These are phyloP conservation scores for Phyllopteryx taeniolatus DNA, from an alignment of 2,113 vertebrate species.

Conservation along the genomic window DNA sequence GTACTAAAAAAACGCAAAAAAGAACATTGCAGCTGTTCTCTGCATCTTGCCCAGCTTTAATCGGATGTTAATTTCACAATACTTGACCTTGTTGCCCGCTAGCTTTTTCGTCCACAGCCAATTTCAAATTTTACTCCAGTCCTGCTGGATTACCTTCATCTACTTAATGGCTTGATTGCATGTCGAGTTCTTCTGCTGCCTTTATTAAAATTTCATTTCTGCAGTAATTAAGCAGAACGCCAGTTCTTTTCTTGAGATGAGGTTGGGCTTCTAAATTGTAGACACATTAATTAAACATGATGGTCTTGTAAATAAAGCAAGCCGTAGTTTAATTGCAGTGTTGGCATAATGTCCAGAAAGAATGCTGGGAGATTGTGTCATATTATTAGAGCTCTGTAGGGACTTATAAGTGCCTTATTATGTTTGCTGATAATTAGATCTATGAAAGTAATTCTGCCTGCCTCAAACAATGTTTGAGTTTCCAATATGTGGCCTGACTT, in stretches of 20 bases:
- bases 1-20: neutral
- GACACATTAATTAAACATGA: conserved; percentile 64
- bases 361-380: conserved; percentile 41
- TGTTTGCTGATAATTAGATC: conserved; percentile 53
- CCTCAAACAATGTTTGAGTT: conserved; percentile 13
- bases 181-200: conserved; percentile 67
- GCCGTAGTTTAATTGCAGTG: conserved; percentile 52
- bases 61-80: conserved; percentile 45
- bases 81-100: conserved; percentile 37
- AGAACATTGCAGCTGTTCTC: neutral
- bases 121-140: conserved; percentile 58
- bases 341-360: conserved; percentile 52
- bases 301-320: conserved; percentile 67
- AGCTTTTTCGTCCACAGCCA: conserved; percentile 4
- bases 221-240: conserved; percentile 66
- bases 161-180: conserved; percentile 66
- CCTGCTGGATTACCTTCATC: conserved; percentile 68
- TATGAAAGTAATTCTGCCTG: conserved; percentile 32
- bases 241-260: conserved; percentile 60
- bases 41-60: conserved; percentile 35
- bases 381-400: conserved; percentile 36
- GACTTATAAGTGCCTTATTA: conserved; percentile 36
- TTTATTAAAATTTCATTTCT: conserved; percentile 70
- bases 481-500: conserved; percentile 20
- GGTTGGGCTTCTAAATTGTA: conserved; percentile 56